Evolutionary conservation across 2,113 vertebrate species (phyloP), one percentile per base, ranked within the genome.

Genomic region (Chunga burmeisteri): DNA sequence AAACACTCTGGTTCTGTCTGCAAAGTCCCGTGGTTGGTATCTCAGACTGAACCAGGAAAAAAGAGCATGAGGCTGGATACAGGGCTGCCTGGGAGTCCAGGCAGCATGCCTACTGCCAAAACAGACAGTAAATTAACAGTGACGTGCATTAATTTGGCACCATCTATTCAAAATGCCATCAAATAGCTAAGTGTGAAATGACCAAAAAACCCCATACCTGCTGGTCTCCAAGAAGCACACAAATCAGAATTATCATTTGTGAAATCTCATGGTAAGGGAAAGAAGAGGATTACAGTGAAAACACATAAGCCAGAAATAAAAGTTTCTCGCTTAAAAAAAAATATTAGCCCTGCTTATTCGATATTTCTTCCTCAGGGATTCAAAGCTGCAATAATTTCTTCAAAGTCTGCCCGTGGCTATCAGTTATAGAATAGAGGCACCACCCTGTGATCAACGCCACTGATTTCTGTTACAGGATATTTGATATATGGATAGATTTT

Each of bases 181-280:
- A 75, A 88, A 72, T 30, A 67, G 7, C 32, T 78, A n/a, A 61
- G 26, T 14, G 40, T 13, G 29, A 72, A 65, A n/a, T 77, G 27
- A 53, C 26, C 20, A 65, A 85, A 80, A 86, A 20, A 0, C 0
- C 6, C 7, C 6, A 6, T 40, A 42, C 3, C 2, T 86, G 25
- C 19, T 58, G 3, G 2, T 70, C 25, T 62, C 14, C 27, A 25
- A 56, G 80, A 72, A 56, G 16, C 7, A 50, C 11, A 62, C 23
- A 78, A 53, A 83, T 77, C 8, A 29, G 15, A 86, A 86, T 36
- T 59, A 49, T 20, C 23, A 2, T 42, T 32, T 40, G 17, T 42
- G 21, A 75, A 91, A 94, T 55, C 4, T 70, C 26, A 42, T 7
- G 3, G 26, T 23, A 53, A 66, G 13, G 4, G 6, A 81, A 70